Evolutionary conservation across 2,797 vertebrate species (phyloP).

Genomic region (Myotis daubentonii): DNA sequence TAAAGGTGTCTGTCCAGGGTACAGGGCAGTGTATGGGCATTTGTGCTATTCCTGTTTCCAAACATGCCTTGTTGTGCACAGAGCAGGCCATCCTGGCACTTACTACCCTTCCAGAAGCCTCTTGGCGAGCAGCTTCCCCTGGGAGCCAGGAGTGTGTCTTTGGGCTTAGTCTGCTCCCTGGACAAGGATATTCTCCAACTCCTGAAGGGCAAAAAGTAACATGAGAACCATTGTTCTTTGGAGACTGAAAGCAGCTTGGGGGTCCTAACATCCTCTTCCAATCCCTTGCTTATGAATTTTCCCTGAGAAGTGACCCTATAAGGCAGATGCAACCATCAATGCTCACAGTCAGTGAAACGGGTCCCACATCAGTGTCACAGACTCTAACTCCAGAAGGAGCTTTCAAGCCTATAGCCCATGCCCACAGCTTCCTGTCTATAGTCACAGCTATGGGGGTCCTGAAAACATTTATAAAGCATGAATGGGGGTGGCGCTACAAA

Average conservation of each 20-base stretch:
- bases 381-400: background rate
- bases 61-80: background rate
- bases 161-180: background rate
- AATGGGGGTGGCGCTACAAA: background rate
- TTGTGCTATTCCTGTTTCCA: background rate
- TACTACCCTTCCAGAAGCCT: background rate
- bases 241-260: background rate
- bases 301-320: background rate
- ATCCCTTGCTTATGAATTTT: background rate
- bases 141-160: background rate
- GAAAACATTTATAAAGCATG: background rate
- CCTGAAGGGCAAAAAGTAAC: background rate
- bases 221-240: background rate
- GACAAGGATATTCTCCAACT: background rate
- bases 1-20: background rate
- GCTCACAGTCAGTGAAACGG: background rate
- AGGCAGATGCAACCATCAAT: background rate
- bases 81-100: background rate
- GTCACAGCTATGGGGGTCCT: background rate
- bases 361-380: background rate
- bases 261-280: background rate
- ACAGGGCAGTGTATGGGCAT: background rate
- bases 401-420: background rate
- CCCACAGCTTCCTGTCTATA: background rate
- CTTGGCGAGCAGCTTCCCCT: background rate